Evolutionary conservation across 2,797 vertebrate species (phyloP), one percentile per base, ranked within the genome.

Genomic region (Rhynchonycteris naso): DNA sequence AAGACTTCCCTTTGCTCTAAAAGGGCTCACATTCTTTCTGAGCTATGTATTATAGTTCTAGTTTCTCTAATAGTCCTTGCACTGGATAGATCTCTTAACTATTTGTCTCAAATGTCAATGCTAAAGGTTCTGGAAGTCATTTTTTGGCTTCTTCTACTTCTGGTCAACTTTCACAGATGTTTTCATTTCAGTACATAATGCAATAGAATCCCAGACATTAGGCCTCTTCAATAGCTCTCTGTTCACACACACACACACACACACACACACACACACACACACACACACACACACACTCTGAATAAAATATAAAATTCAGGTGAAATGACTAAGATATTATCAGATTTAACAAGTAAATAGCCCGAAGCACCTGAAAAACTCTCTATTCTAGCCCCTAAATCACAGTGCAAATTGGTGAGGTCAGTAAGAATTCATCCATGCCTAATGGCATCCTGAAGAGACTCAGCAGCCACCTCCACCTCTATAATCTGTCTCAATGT

Each of bases 311-410:
- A 2, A 28, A 78, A 74, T 93, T n/a, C 85, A 81, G 81, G 38
- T 68, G 19, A 81, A 95, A 85, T 83, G 24, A 13, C 47, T 28
- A 87, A 43, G 15, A 50, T 38, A 43, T 59, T 69, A 75, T 66
- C 54, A 78, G 65, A 96, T 94, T 84, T 91, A 56, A 47, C 71
- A 79, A 85, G 63, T 30, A 58, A 68, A 38, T 86, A 58, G n/a
- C 30, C 24, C 16, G 38, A 95, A 47, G 26, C n/a, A 85, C 35
- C 26, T 50, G 63, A 72, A 91, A 90, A 71, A 5, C 18, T 76
- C 43, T 85, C 28, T 76, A 61, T 52, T 65, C 15, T 69, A 63
- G n/a, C 4, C 30, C 28, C 10, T 59, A 83, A 22, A n/a, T 74
- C 11, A 65, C 13, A 3, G 1, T 76, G 65, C 2, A 71, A 58